These are phyloP conservation scores for Octonoba sinensis DNA, from an alignment of 2,888 invertebrate genomes.

Conservation along the genomic window DNA sequence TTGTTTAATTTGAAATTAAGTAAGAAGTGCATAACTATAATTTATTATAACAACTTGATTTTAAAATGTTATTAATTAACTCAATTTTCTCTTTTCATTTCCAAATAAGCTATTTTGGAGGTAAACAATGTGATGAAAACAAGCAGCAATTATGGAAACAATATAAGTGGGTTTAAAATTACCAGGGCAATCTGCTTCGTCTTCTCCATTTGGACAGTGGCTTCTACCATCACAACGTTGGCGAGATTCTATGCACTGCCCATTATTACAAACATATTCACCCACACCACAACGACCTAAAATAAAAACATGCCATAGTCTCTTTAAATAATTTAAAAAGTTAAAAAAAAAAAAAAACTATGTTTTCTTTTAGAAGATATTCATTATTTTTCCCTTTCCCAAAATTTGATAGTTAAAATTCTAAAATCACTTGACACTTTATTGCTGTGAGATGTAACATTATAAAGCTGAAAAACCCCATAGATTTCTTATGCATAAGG, in stretches of 20 bases:
- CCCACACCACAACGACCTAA: slow-evolving; percentile 54
- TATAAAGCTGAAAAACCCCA: too few relatives aligned
- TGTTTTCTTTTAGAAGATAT: not conserved
- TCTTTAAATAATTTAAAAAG: not conserved
- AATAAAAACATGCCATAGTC: not conserved
- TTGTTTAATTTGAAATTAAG: too few relatives aligned
- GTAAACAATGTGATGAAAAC: too few relatives aligned
- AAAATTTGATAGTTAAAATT: not conserved
- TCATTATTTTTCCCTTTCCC: not conserved
- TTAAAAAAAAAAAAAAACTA: not conserved
- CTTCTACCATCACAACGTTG: slow-evolving; percentile 75
- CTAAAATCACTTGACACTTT: not conserved
- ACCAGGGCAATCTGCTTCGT: slow-evolving; percentile 73
- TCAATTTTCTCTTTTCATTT: too few relatives aligned
- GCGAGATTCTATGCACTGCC: slow-evolving; percentile 75
- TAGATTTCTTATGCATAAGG: too few relatives aligned
- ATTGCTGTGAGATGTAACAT: too few relatives aligned
- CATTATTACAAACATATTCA: slow-evolving; percentile 76
- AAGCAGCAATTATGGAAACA: too few relatives aligned
- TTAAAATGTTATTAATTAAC: too few relatives aligned
- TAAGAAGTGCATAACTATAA: too few relatives aligned
- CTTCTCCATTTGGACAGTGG: slow-evolving; percentile 78
- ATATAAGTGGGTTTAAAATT: slow-evolving; percentile 10
- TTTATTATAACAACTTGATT: too few relatives aligned
- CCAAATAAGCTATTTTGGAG: too few relatives aligned